Evolutionary conservation across 2,888 invertebrate genomes (phyloP).

Genomic region (Acanthosepion lycidas): DNA sequence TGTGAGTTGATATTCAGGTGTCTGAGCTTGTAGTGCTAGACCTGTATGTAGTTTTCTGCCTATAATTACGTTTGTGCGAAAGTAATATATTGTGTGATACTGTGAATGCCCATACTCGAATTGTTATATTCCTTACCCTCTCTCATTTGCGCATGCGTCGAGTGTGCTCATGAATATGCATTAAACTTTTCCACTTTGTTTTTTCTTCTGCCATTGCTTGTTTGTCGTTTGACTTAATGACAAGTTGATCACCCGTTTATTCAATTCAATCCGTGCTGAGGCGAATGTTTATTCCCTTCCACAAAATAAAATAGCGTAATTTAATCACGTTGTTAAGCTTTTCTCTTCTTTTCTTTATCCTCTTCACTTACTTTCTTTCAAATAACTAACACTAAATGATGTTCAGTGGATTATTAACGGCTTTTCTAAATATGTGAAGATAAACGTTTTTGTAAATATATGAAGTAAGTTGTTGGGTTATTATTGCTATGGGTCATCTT

Average conservation of each 20-base stretch:
- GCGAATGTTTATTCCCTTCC: background rate
- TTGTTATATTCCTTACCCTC: background rate
- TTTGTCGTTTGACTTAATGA: constrained; percentile 9
- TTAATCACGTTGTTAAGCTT: background rate
- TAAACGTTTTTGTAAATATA: no score
- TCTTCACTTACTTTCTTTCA: no score
- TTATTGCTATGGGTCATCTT: no score
- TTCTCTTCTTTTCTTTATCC: background rate
- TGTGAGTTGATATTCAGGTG: no score
- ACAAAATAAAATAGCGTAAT: background rate
- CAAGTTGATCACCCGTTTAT: background rate
- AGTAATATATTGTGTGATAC: background rate
- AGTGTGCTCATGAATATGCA: background rate
- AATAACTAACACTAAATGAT: no score
- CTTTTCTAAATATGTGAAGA: no score
- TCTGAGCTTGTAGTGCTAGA: background rate
- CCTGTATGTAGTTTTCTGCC: no score
- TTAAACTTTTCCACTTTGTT: background rate
- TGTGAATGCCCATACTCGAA: background rate
- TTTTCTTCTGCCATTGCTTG: background rate
- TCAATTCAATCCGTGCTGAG: background rate
- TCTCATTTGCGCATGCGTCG: background rate
- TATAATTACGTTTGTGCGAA: background rate
- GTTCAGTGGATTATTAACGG: no score
- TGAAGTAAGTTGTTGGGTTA: no score